Base-by-base conservation (phyloP, 2,113 vertebrate species). In the Manacus vitellinus region DNA sequence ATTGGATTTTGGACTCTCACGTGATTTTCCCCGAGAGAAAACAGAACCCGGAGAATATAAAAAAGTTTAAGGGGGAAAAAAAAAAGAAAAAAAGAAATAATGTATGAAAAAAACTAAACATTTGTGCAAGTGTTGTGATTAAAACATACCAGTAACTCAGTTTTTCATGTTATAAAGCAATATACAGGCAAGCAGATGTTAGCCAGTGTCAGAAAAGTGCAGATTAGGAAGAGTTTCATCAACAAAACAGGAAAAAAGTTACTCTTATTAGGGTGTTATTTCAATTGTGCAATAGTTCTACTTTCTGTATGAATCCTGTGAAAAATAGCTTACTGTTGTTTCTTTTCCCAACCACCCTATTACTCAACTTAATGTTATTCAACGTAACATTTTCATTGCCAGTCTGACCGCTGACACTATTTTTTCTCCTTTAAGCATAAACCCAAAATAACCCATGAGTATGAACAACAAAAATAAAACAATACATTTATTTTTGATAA, bases 91-190 rank as follows among this genome's bases (percentile, higher is more conserved):
- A 27, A 14, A 43, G 39, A 13, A 41, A 41, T 41, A 41, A 51
- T 17, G 7, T 16, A 9, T 37, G 7, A 43, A 14, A 27, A 16
- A 3, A 0, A 0, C 2, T 6, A 28, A 62, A 58, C 5, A 18
- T 46, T 83, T 71, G 13, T 49, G 27, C 9, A 74, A 14, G 2
- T n/a, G 31, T 13, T 46, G 3, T 2, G 1, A 47, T 70, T 56
- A 27, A 87, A 87, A 31, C 6, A 24, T 19, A 46, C 0, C 28
- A 68, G n/a, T 65, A 46, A 61, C 25, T 78, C 4, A n/a, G 1
- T n/a, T 88, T 63, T 78, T 56, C 27, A 16, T 21, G 6, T 46
- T 55, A 19, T 49, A 75, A 71, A 65, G 3, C 7, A 54, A 33
- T 62, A 35, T 22, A 67, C 9, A 4, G 21, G 14, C 10, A 80